Evolutionary conservation across 2,113 vertebrate species (phyloP).

Genomic region (Pedetes capensis): DNA sequence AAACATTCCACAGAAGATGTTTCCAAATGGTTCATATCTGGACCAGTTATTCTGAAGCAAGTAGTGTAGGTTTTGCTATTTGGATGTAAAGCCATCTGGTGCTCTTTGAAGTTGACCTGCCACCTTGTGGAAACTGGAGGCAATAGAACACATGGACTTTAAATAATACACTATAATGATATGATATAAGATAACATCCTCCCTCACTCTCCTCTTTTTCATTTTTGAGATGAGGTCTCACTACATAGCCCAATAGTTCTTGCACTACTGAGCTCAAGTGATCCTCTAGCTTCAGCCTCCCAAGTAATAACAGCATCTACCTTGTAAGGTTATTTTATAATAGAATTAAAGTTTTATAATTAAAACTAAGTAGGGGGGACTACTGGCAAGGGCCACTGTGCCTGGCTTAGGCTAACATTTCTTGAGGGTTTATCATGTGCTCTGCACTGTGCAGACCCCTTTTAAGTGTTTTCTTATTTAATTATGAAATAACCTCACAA

Average conservation of each 20-base stretch:
- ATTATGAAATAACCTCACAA: background rate
- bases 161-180: background rate
- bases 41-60: slow-evolving; percentile 29
- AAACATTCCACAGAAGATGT: background rate
- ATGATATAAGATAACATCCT: background rate
- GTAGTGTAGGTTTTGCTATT: background rate
- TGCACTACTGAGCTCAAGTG: background rate
- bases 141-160: slow-evolving; percentile 27
- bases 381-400: background rate
- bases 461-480: slow-evolving; percentile 30
- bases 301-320: background rate
- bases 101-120: slow-evolving; percentile 66
- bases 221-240: background rate
- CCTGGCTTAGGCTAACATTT: background rate
- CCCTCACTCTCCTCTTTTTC: no score
- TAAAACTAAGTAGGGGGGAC: background rate
- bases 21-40: background rate
- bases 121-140: slow-evolving; percentile 75
- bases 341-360: background rate
- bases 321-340: background rate
- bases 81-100: background rate
- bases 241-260: background rate
- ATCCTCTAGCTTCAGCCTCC: background rate
- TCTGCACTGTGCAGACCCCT: background rate
- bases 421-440: background rate